Conservation (phyloP, 2,113 vertebrate genomes). For the Geococcyx californianus region DNA sequence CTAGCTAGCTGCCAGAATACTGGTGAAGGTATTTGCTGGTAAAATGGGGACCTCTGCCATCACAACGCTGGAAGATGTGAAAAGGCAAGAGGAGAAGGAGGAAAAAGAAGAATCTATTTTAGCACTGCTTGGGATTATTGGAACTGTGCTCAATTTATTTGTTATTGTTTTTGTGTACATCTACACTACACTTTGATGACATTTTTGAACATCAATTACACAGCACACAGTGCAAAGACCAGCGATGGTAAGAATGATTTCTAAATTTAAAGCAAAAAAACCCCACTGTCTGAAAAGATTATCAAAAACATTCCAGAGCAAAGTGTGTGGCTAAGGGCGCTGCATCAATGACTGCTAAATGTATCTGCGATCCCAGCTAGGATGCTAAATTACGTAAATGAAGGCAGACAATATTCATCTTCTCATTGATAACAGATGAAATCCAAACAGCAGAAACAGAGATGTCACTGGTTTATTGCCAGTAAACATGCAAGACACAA, state of each 20-base stretch:
- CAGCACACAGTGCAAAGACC: conserved; percentile 19
- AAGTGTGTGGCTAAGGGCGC: conserved; percentile 21
- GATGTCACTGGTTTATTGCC: conserved; percentile 15
- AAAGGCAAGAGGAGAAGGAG: conserved; percentile 85
- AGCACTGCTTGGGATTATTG: conserved; percentile 87
- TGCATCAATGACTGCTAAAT: conserved; percentile 27
- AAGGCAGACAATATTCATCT: not conserved
- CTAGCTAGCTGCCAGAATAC: conserved; percentile 80
- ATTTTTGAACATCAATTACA: not conserved
- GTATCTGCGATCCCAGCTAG: conserved; percentile 10
- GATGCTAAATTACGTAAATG: conserved; percentile 35
- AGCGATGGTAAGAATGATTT: conserved; percentile 36
- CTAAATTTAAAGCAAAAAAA: conserved; percentile 1
- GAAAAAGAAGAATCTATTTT: conserved; percentile 91
- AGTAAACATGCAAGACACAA: conserved; percentile 32
- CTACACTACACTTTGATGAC: conserved; percentile 86
- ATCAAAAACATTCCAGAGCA: conserved; percentile 61
- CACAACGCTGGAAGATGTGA: conserved; percentile 84
- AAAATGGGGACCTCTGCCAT: conserved; percentile 88
- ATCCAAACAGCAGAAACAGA: not conserved
- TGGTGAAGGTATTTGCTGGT: conserved; percentile 76
- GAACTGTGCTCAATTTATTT: conserved; percentile 89
- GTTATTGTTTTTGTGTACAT: conserved; percentile 91
- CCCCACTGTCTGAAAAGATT: not conserved
- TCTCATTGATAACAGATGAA: not conserved